Conservation (phyloP, 53 echinoderm and acorn worm genomes). For the Antedon mediterranea region DNA sequence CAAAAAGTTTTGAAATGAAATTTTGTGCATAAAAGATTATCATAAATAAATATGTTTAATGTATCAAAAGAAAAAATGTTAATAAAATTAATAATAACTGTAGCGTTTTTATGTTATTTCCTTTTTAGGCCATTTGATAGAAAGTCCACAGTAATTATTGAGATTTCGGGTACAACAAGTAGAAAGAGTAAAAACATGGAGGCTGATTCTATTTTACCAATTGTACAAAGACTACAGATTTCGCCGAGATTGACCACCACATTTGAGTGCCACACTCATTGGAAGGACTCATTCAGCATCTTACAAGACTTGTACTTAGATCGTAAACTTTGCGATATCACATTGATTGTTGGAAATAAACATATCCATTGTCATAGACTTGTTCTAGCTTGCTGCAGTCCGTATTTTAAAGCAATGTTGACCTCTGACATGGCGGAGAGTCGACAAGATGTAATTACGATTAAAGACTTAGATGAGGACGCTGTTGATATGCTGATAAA, state of each 20-base stretch:
- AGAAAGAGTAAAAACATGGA: conserved; percentile 20
- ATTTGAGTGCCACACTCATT: conserved; percentile 72
- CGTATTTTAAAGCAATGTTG: conserved; percentile 97
- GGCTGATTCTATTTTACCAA: conserved; percentile 5
- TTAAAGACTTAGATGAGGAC: conserved; percentile 75
- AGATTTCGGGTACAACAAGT: conserved; percentile 62
- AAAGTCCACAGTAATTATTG: conserved; percentile 87
- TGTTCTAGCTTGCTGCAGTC: conserved; percentile 83
- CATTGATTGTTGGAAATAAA: conserved; percentile 45
- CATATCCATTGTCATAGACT: conserved; percentile 68
- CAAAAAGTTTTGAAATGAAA: too few relatives aligned
- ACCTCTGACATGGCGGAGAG: conserved; percentile 84
- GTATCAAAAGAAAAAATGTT: neutral
- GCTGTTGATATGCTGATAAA: conserved; percentile 50
- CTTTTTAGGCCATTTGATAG: conserved; percentile 26
- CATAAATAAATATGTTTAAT: neutral
- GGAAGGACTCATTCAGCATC: conserved; percentile 66
- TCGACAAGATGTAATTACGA: conserved; percentile 37
- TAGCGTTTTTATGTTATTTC: neutral
- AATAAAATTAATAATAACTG: too few relatives aligned
- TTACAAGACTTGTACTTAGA: conserved; percentile 63
- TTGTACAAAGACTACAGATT: neutral
- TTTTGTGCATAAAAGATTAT: too few relatives aligned
- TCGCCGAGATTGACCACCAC: conserved; percentile 46
- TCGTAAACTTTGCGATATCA: conserved; percentile 65